Conservation (phyloP, 2,888 invertebrate species). For the Synanthedon andrenaeformis region DNA sequence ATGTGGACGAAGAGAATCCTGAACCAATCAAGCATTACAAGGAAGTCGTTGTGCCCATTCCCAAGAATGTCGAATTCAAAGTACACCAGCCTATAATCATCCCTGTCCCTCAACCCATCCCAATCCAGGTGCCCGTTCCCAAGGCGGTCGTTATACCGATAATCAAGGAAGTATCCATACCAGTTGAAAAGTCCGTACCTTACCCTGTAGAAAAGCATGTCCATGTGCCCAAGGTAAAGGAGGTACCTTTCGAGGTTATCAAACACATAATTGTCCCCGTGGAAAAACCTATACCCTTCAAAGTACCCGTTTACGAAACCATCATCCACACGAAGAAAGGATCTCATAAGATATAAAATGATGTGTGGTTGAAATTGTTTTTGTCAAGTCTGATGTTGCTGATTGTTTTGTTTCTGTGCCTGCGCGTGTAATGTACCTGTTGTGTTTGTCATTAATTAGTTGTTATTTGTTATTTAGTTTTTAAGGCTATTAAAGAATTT, state of each 20-base stretch:
- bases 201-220: slow-evolving; percentile 76
- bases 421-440: slow-evolving; percentile 13
- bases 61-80: slow-evolving; percentile 72
- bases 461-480: slow-evolving; percentile 1
- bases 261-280: slow-evolving; percentile 78
- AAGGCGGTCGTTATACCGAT: slow-evolving; percentile 77
- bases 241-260: slow-evolving; percentile 76
- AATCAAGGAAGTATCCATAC: slow-evolving; percentile 75
- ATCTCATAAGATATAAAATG: slow-evolving; percentile 43
- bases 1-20: slow-evolving; percentile 77
- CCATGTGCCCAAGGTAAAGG: slow-evolving; percentile 75
- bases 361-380: slow-evolving; percentile 3
- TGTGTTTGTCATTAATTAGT: slow-evolving; percentile 17
- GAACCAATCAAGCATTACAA: slow-evolving; percentile 77
- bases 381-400: slow-evolving; percentile 8
- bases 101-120: slow-evolving; percentile 74
- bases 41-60: slow-evolving; percentile 74
- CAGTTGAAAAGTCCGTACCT: slow-evolving; percentile 79
- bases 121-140: slow-evolving; percentile 76
- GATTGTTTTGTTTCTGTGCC: slow-evolving; percentile 8
- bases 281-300: slow-evolving; percentile 76
- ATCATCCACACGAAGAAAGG: slow-evolving; percentile 78
- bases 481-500: slow-evolving; percentile 2
- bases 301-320: slow-evolving; percentile 78
- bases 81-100: slow-evolving; percentile 69